phyloP scores from a whole-genome alignment of 1,140 invertebrate genomes.

The Neotoxoptera formosana region DNA sequence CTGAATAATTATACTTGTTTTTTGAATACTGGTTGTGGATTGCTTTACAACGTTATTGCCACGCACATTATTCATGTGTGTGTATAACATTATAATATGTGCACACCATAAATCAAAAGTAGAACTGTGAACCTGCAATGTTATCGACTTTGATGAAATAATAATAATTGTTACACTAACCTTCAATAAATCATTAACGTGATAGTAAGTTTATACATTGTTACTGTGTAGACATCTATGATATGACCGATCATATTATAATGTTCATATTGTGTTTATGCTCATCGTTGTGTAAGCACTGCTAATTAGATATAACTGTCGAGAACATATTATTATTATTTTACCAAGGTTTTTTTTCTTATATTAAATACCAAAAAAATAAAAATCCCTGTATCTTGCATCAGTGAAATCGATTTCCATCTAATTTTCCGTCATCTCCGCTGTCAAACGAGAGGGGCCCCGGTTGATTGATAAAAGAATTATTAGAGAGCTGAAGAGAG shows the following conservation, averaged over 20 bases:
- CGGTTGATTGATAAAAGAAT: not conserved
- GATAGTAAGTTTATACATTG: conserved; percentile 47
- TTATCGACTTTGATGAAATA: conserved; percentile 55
- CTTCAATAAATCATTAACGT: conserved; percentile 42
- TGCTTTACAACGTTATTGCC: not conserved
- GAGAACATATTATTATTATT: not conserved
- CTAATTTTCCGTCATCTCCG: not conserved
- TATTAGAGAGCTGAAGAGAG: not conserved
- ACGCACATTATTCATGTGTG: not conserved
- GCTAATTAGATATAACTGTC: not conserved
- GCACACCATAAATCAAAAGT: conserved; percentile 13
- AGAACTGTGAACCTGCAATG: conserved; percentile 44
- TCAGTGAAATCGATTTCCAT: not conserved
- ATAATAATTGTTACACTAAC: conserved; percentile 48
- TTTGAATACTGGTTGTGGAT: not conserved
- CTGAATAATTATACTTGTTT: not conserved
- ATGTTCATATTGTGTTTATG: not conserved
- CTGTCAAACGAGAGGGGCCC: not conserved
- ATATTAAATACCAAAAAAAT: not conserved
- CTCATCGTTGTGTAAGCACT: not conserved
- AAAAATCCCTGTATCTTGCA: not conserved
- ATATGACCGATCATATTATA: not conserved
- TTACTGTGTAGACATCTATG: conserved; percentile 12
- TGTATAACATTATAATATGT: not conserved
- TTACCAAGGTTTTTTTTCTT: not conserved